Base-by-base conservation (phyloP, 2,113 vertebrate genomes). In the Pseudopipra pipra region DNA sequence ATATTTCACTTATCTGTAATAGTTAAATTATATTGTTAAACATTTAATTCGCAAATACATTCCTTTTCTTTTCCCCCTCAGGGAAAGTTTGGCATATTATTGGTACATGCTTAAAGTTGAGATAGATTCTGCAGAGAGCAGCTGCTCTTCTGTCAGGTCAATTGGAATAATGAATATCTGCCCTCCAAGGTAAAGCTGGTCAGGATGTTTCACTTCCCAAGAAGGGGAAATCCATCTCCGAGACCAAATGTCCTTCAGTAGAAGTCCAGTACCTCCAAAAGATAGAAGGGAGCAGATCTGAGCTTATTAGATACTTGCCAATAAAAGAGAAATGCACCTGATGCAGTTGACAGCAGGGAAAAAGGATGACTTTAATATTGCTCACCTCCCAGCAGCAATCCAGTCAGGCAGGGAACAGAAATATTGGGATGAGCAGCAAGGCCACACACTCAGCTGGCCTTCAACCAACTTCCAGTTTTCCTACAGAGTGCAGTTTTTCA, bases 301-400 rank as follows among this genome's bases (percentile, higher is more conserved):
- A 89, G 81, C 62, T 96, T 91, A 95, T 90, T 43, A 83, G 81
- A 74, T 49, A 56, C 52, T 90, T 92, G 65, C 93, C 95, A 96
- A 66, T 81, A 33, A 65, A 58, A 30, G 41, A 62, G 27, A 94
- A 87, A 87, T 78, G 70, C 56, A 95, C 39, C 85, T 89, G 78
- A 82, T 72, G 35, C 80, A 75, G 79, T 14, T 95, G 90, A 87
- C 87, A 89, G 75, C 68, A 91, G 33, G 41, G 71, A 37, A 55
- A 93, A 96, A 91, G 52, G 72, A 96, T 95, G 21, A 31, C 37
- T 96, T 95, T 93, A 96, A 97, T 96, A 95, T 85, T 66, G 63
- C 76, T 95, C 44, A 33, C 39, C 54, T 77, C 81, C 61, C n/a
- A 80, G 67, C 63, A 96, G 90, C 39, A 79, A 87, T 87, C 81